These are phyloP conservation scores for Acanthurus leucopareius DNA, from an alignment of 2,797 vertebrate genomes.

Conservation along the genomic window DNA sequence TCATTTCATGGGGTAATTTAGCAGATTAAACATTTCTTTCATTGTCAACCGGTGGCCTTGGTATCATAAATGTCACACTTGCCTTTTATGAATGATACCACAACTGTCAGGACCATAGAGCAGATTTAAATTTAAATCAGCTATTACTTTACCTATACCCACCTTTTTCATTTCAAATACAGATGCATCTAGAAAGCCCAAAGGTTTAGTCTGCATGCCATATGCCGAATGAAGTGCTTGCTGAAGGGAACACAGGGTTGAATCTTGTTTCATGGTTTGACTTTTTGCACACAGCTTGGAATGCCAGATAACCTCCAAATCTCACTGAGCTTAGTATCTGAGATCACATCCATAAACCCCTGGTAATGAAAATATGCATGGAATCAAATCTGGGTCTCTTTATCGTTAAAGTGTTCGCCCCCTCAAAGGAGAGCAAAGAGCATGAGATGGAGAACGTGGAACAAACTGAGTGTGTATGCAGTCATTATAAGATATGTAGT, in stretches of 20 bases:
- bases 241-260: conserved; percentile 33
- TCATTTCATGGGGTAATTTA: conserved; percentile 77
- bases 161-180: conserved; percentile 54
- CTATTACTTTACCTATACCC: conserved; percentile 40
- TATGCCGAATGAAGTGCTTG: conserved; percentile 48
- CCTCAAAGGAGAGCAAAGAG: conserved; percentile 29
- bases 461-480: not conserved
- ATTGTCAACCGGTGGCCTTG: conserved; percentile 80
- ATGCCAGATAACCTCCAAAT: conserved; percentile 73
- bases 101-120: conserved; percentile 52
- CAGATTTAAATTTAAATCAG: conserved; percentile 69
- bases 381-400: conserved; percentile 49
- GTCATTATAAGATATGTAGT: conserved; percentile 17
- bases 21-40: conserved; percentile 82
- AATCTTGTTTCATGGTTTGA: conserved; percentile 72
- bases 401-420: conserved; percentile 35
- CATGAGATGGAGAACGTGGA: conserved; percentile 17
- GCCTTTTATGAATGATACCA: conserved; percentile 62
- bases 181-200: conserved; percentile 52
- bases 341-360: conserved; percentile 69
- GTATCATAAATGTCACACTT: conserved; percentile 74
- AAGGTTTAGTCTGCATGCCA: conserved; percentile 60
- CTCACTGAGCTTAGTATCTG: conserved; percentile 64
- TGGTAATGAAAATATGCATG: conserved; percentile 61
- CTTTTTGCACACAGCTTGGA: conserved; percentile 65